phyloP scores from a whole-genome alignment of 2,888 invertebrate genomes.

The Sinotaia quadrata region DNA sequence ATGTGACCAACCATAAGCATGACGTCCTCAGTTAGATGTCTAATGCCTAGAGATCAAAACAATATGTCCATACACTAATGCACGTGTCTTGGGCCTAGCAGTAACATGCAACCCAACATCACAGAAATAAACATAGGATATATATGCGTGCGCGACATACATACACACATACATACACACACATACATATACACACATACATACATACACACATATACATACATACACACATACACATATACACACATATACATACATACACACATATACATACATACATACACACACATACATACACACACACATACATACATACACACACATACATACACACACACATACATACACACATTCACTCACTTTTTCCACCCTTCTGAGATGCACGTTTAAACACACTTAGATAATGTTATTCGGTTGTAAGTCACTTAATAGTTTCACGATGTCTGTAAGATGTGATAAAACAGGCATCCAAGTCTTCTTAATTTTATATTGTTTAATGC shows the following conservation, averaged over 20 bases:
- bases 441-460: no score
- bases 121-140: not conserved
- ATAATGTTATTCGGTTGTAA: no score
- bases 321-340: no score
- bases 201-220: slow-evolving; percentile 1
- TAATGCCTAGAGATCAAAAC: slow-evolving; percentile 47
- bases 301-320: no score
- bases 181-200: slow-evolving; percentile 14
- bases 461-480: no score
- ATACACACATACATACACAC: not conserved
- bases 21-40: slow-evolving; percentile 60
- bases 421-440: no score
- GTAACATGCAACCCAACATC: no score
- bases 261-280: slow-evolving; percentile 6
- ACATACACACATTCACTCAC: no score
- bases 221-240: not conserved
- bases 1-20: slow-evolving; percentile 63
- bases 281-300: no score
- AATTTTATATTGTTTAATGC: no score
- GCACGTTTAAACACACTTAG: no score
- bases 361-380: no score
- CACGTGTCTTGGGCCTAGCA: not conserved
- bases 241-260: slow-evolving; percentile 4
- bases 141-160: not conserved
- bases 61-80: not conserved